Base-by-base conservation (phyloP, 2,888 invertebrate species). In the Thera obeliscata region DNA sequence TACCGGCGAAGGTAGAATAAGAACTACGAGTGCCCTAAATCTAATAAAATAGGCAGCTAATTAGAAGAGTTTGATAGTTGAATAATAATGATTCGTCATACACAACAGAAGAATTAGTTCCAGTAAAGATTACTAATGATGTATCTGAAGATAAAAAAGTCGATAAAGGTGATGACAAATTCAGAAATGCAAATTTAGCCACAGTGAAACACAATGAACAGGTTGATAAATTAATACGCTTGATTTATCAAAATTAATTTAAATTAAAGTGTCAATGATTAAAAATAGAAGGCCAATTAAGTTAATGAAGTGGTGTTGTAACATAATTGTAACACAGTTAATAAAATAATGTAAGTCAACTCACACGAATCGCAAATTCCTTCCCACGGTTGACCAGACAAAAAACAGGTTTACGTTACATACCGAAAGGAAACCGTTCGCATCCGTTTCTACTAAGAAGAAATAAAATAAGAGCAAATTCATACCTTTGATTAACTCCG, bases 341-440 rank as follows among this genome's bases (percentile, higher is more conserved):
- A 69, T 38, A 66, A 78, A 80, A 83, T 76, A 81, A 78, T 79
- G 69, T 73, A 76, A 61, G 65, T 36, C 60, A 64, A 69, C 56
- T 68, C 61, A 62, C 73, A 76, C 77, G 74, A 81, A 82, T 82
- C 80, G 81, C 89, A 85, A 88, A 87, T 87, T 76, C 86, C 88
- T 91, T 92, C 92, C 90, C 92, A 92, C 92, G 91, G 84, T 83
- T 78, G 82, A 83, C 85, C 89, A 89, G 87, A 89, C 88, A 85
- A 86, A 84, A 88, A 91, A 91, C 92, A 82, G 87, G 91, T 91
- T 87, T 78, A 73, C 73, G 78, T 85, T 88, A 87, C 89, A 89
- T 88, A 86, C 87, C 87, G 76, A 89, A 89, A 89, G 87, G 85
- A 89, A 91, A 90, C 87, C 86, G 82, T 75, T 77, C 82, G 82